Conservation (phyloP, 2,797 vertebrate genomes). For the Chiroxiphia lanceolata region DNA sequence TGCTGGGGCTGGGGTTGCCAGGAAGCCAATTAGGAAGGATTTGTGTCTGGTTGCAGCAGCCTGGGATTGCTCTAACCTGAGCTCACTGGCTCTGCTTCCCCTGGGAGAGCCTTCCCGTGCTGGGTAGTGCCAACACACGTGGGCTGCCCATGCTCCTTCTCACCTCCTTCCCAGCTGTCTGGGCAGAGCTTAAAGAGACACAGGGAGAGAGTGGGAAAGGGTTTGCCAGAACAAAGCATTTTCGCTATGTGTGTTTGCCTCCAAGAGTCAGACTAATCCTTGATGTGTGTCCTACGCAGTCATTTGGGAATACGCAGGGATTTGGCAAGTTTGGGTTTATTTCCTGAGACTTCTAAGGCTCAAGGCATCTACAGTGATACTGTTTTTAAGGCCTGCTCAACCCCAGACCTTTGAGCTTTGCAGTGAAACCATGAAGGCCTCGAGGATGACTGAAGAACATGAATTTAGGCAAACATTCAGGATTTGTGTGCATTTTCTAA, state of each 20-base stretch:
- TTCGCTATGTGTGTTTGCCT: background rate
- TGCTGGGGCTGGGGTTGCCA: background rate
- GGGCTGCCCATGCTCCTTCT: background rate
- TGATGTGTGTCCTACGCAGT: background rate
- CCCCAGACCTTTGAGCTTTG: background rate
- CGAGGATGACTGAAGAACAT: background rate
- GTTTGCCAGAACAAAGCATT: background rate
- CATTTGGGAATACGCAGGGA: background rate
- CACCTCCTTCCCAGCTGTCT: background rate
- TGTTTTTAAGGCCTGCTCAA: background rate
- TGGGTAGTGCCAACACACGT: background rate
- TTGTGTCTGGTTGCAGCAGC: conserved; percentile 29
- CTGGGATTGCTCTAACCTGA: conserved; percentile 21
- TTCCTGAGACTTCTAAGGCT: background rate
- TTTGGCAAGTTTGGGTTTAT: background rate
- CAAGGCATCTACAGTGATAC: background rate
- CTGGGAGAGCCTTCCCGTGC: background rate
- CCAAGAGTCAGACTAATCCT: background rate
- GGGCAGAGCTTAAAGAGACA: background rate
- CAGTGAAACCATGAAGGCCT: background rate
- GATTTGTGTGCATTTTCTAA: background rate
- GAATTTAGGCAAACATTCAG: background rate
- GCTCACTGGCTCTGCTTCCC: conserved; percentile 43
- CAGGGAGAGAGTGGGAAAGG: background rate
- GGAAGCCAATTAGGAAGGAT: conserved; percentile 35